Percentiles rank a stretch among this genome's conserved stretches.
phyloP scores from a whole-genome alignment of 2,113 vertebrate species.

The Delphinus delphis region DNA sequence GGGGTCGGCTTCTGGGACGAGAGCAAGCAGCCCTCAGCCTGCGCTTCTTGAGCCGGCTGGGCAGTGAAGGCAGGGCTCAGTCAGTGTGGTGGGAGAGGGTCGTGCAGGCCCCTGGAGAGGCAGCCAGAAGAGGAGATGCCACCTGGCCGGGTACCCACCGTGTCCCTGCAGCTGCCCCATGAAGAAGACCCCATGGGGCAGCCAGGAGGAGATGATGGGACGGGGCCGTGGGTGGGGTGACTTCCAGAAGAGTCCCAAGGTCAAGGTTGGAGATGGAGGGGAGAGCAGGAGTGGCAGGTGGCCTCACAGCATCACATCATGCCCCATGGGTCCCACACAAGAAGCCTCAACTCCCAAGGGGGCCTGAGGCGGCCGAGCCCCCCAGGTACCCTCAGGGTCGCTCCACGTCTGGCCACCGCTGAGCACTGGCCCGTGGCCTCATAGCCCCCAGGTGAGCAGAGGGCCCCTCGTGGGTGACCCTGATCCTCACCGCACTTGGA shows the following conservation, averaged over 20 bases:
- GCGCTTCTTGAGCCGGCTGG: not conserved
- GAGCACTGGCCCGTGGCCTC: not conserved
- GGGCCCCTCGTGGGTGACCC: not conserved
- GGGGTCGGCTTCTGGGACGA: not conserved
- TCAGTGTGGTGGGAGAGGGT: not conserved
- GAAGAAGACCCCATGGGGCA: not conserved
- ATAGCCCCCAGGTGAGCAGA: rapidly evolving
- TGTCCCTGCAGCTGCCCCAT: rapidly evolving
- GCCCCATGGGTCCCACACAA: not conserved
- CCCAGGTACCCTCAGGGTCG: not conserved
- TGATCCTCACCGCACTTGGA: not conserved
- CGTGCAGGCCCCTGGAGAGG: not conserved
- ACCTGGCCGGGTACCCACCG: rapidly evolving
- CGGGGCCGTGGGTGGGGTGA: rapidly evolving
- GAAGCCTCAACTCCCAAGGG: not conserved
- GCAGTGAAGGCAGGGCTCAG: not conserved
- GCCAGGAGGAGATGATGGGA: not conserved
- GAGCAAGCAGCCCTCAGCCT: rapidly evolving
- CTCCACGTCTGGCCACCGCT: not conserved
- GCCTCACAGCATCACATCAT: not conserved
- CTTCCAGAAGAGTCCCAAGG: not conserved
- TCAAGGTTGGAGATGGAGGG: not conserved
- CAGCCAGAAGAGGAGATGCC: not conserved
- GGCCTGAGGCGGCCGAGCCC: too few species aligned
- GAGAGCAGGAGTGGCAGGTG: not conserved